These are phyloP conservation scores for Tineola bisselliella DNA, from an alignment of 2,888 invertebrate species.

Conservation along the genomic window DNA sequence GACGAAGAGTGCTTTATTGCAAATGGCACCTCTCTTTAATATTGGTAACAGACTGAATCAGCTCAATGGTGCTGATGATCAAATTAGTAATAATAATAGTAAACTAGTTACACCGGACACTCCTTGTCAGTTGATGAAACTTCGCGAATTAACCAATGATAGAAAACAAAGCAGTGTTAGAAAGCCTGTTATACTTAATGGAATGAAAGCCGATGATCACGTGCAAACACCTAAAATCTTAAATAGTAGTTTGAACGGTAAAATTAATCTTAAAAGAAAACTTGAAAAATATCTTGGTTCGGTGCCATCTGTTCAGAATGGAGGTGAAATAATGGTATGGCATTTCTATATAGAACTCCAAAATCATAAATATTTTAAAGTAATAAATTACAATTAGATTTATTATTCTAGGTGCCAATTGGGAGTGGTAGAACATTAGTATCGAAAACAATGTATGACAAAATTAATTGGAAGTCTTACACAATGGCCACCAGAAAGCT, in stretches of 20 bases:
- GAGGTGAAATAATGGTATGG: not conserved
- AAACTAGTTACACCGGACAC: not conserved
- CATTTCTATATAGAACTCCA: too few species aligned
- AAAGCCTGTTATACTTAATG: not conserved
- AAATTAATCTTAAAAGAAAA: not conserved
- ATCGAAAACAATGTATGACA: constrained; percentile 40
- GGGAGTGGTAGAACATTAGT: constrained; percentile 55
- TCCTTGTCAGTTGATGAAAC: not conserved
- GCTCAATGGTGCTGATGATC: not conserved
- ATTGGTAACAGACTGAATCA: not conserved
- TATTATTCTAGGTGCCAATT: constrained; percentile 44
- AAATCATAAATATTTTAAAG: too few species aligned
- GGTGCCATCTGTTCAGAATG: not conserved
- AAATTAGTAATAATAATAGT: not conserved
- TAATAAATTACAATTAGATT: not conserved
- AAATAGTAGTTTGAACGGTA: not conserved
- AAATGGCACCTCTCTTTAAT: not conserved
- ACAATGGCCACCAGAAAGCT: constrained; percentile 59
- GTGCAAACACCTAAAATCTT: not conserved
- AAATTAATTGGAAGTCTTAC: constrained; percentile 57
- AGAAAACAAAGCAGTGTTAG: not conserved
- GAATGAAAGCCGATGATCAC: not conserved
- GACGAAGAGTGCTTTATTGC: not conserved
- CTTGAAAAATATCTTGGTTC: not conserved
- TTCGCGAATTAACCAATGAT: not conserved